Evolutionary conservation across 2,888 invertebrate genomes (phyloP).

Genomic region (Zeuzera pyrina): DNA sequence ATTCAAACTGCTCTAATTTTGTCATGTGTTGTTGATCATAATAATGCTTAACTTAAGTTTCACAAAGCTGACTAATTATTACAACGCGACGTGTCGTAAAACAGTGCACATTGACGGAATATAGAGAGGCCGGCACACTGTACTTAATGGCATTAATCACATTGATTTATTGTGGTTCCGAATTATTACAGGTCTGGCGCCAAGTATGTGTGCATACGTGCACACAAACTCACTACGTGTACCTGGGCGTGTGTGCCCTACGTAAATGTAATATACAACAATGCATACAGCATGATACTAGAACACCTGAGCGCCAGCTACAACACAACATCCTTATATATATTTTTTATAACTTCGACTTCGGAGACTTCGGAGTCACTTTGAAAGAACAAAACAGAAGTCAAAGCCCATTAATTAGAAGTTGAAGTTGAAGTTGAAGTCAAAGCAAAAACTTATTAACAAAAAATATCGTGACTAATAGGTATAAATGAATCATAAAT

Average conservation of each 20-base stretch:
- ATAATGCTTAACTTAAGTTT: conserved; percentile 50
- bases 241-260: conserved; percentile 44
- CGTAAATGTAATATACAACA: conserved; percentile 57
- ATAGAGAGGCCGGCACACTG: conserved; percentile 73
- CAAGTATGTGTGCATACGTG: conserved; percentile 39
- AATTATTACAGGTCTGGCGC: conserved; percentile 70
- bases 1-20: conserved; percentile 38
- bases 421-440: too few species aligned
- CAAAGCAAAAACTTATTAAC: too few species aligned
- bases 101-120: conserved; percentile 74
- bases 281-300: conserved; percentile 46
- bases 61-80: conserved; percentile 73
- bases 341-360: too few species aligned
- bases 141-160: conserved; percentile 74
- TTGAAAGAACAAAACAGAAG: too few species aligned
- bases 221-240: conserved; percentile 5
- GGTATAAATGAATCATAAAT: too few species aligned
- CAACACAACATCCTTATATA: too few species aligned
- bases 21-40: too few species aligned
- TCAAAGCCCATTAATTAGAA: too few species aligned
- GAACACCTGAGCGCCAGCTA: conserved; percentile 25
- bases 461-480: too few species aligned
- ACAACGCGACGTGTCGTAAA: conserved; percentile 69
- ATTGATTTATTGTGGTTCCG: conserved; percentile 74
- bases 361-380: too few species aligned